Conservation (phyloP, 2,888 invertebrate species). For the Lasiommata megera region DNA sequence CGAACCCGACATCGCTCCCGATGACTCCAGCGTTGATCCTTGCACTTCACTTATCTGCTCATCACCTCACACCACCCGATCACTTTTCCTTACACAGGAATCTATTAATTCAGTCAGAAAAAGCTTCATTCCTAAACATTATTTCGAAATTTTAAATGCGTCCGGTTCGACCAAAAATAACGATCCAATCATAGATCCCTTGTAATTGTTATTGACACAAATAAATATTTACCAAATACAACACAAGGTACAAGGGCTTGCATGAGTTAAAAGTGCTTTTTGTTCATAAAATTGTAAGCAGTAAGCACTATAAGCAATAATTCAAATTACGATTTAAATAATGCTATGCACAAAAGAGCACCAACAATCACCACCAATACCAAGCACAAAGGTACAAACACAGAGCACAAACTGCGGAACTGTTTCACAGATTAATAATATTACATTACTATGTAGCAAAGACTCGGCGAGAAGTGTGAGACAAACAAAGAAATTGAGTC, state of each 20-base stretch:
- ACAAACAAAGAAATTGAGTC: too few species aligned
- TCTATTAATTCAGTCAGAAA: neutral
- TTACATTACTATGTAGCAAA: too few species aligned
- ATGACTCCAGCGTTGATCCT: neutral
- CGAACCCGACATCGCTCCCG: conserved; percentile 49
- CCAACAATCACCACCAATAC: neutral
- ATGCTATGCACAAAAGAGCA: neutral
- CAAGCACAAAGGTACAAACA: neutral
- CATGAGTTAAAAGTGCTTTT: neutral
- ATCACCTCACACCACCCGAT: conserved; percentile 3
- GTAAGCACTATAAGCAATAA: neutral
- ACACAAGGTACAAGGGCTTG: neutral
- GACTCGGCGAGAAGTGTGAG: too few species aligned
- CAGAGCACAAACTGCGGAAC: neutral
- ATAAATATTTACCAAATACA: neutral
- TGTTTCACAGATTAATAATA: too few species aligned
- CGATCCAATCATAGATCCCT: conserved; percentile 32
- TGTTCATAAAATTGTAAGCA: neutral
- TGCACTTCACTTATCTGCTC: neutral
- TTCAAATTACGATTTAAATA: neutral
- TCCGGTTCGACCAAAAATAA: conserved; percentile 37
- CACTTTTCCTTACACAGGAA: neutral
- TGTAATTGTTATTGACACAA: neutral
- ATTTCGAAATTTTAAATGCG: conserved; percentile 16
- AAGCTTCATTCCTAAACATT: conserved; percentile 6